These are phyloP conservation scores for Adoxophyes honmai DNA, from an alignment of 1,140 invertebrate genomes.

Conservation along the genomic window DNA sequence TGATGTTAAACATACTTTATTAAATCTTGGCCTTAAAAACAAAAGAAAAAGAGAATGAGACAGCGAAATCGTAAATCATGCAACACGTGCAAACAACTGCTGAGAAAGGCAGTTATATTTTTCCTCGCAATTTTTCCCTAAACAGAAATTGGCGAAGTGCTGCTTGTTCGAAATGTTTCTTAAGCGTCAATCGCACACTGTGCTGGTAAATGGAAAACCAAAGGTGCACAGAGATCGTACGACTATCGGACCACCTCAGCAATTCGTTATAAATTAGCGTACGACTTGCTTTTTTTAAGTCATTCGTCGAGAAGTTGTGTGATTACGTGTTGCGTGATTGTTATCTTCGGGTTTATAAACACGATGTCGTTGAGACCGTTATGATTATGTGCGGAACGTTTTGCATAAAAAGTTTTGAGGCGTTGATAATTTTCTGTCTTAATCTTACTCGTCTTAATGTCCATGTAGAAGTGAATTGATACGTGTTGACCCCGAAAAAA, in stretches of 20 bases:
- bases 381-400: too few species aligned
- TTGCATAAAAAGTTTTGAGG: too few species aligned
- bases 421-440: too few species aligned
- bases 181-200: slow-evolving; percentile 19
- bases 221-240: slow-evolving; percentile 41
- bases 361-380: not conserved
- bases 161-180: not conserved
- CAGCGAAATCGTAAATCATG: not conserved
- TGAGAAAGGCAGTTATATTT: not conserved
- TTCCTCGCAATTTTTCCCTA: not conserved
- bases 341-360: not conserved
- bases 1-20: too few species aligned
- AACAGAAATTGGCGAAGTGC: not conserved
- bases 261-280: slow-evolving; percentile 34
- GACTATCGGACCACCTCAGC: slow-evolving; percentile 49
- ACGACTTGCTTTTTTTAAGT: slow-evolving; percentile 22
- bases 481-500: too few species aligned
- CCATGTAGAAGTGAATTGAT: too few species aligned
- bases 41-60: too few species aligned
- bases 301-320: not conserved
- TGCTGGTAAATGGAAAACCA: slow-evolving; percentile 43
- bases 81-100: not conserved
- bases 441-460: too few species aligned
- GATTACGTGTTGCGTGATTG: slow-evolving; percentile 5
- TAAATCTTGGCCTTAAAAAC: too few species aligned